Base-by-base conservation (phyloP, 1,140 invertebrate genomes). In the Caerostris extrusa region DNA sequence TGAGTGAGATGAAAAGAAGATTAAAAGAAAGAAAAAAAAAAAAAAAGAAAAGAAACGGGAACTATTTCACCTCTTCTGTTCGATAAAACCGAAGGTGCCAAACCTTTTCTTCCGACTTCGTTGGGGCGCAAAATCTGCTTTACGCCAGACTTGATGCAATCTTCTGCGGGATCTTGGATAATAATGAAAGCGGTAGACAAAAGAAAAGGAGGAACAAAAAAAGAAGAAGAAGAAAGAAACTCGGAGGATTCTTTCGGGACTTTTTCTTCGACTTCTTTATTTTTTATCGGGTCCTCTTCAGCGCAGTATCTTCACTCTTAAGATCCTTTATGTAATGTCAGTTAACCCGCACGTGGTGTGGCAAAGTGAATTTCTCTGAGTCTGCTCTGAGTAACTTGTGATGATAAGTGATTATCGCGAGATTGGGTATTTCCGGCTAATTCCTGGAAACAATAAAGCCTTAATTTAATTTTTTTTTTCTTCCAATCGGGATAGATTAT, bases 51-150 rank as follows among this genome's bases (percentile, higher is more conserved):
- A 83, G n/a, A 67, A n/a, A 67, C 3, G 34, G 12, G 34, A 53
- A 14, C 12, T n/a, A 34, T 19, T 34, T 12, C 17, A 19, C n/a
- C 34, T n/a, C 34, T 57, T 55, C 82, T 85, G 56, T 85, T 85
- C 64, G 64, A 67, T 67, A 67, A 67, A 67, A 14, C 64, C 64
- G 64, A 67, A 2, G 82, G 82, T 85, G 56, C 56, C 82, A 34
- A 2, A 34, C 34, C 34, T 34, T 34, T 34, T 34, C 34, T 34
- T 10, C 56, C 50, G 5, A 7, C 53, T 85, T 17, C 50, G 55
- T 7, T 53, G 14, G 56, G 56, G 82, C 82, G 82, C 82, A 85
- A 85, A 85, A 85, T 85, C 82, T 85, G 82, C 82, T 85, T 85
- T 85, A 7, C 82, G 82, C 82, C 14, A 55, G 82, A 57, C 82